Percentiles rank a stretch among this genome's conserved stretches.
phyloP scores from a whole-genome alignment of 2,113 vertebrate species.

The Eubucco bourcierii region DNA sequence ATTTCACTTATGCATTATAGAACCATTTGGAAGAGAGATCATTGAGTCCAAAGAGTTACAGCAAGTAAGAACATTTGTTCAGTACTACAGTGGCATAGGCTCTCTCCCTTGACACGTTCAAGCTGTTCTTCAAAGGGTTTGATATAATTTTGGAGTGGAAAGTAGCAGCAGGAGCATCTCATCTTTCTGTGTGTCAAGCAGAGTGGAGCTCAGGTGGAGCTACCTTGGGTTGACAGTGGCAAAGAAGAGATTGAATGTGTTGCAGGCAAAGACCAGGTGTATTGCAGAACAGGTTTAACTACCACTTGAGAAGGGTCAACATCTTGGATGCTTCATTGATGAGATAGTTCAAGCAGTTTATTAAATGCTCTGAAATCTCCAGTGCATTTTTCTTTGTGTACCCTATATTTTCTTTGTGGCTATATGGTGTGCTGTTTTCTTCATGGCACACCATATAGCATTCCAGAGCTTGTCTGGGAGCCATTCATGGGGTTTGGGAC shows the following conservation, averaged over 20 bases:
- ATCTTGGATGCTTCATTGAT: neutral
- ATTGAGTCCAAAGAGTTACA: neutral
- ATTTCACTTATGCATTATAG: neutral
- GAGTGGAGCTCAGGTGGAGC: neutral
- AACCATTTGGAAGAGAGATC: neutral
- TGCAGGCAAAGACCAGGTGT: neutral
- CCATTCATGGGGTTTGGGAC: neutral
- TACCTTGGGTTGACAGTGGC: neutral
- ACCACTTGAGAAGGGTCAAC: neutral
- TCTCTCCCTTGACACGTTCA: neutral
- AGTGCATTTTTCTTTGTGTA: neutral
- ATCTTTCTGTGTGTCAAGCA: accelerated
- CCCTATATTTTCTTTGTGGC: too few relatives aligned
- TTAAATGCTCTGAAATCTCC: neutral
- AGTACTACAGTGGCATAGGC: neutral
- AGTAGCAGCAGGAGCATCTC: neutral
- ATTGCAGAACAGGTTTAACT: neutral
- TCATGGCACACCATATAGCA: neutral
- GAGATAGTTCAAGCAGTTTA: neutral
- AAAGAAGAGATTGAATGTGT: accelerated
- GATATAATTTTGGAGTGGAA: neutral
- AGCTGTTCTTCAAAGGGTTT: neutral
- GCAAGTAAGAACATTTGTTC: neutral
- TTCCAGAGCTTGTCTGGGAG: neutral
- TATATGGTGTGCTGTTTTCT: neutral